These are phyloP conservation scores for Chrysomela aeneicollis DNA, from an alignment of 2,888 invertebrate genomes.

Conservation along the genomic window DNA sequence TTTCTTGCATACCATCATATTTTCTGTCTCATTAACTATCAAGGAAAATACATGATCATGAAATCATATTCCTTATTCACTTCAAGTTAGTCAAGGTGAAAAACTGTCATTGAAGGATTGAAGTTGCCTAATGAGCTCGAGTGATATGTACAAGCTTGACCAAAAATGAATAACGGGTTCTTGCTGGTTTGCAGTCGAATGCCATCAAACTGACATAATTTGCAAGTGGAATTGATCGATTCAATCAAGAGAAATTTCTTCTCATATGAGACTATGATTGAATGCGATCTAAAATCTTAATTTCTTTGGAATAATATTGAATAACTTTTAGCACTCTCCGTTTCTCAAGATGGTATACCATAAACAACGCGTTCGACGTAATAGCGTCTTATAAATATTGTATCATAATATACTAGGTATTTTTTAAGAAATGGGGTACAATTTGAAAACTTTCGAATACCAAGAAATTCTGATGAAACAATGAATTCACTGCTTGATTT, in stretches of 20 bases:
- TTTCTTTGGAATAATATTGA: too few relatives aligned
- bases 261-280: too few relatives aligned
- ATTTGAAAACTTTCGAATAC: too few relatives aligned
- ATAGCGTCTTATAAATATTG: too few relatives aligned
- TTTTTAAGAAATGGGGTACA: too few relatives aligned
- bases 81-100: background rate
- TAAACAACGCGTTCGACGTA: too few relatives aligned
- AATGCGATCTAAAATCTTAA: too few relatives aligned
- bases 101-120: background rate
- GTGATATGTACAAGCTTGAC: background rate
- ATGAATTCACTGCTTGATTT: too few relatives aligned
- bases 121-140: background rate
- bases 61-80: background rate
- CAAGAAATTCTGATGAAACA: too few relatives aligned
- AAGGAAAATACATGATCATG: background rate
- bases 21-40: background rate
- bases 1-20: background rate
- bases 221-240: conserved; percentile 30
- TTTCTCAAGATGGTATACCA: too few relatives aligned
- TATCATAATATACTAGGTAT: too few relatives aligned
- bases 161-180: conserved; percentile 3
- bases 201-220: conserved; percentile 24
- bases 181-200: conserved; percentile 10
- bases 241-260: conserved; percentile 21
- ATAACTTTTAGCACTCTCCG: too few relatives aligned